Evolutionary conservation across 2,113 vertebrate genomes (phyloP).

Genomic region (Ondatra zibethicus): DNA sequence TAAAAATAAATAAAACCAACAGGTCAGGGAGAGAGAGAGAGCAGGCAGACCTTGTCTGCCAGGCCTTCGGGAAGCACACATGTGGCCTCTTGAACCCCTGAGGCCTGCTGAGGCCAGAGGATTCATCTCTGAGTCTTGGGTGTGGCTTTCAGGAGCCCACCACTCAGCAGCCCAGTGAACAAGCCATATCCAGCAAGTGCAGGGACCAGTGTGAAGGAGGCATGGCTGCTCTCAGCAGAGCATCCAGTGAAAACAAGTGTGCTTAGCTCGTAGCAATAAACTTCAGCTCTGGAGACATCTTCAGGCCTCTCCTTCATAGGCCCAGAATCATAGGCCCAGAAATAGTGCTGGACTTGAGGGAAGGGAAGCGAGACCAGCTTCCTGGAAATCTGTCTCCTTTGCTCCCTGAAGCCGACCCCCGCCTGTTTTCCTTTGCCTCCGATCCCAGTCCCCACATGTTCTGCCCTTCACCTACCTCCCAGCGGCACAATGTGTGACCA

Average conservation of each 20-base stretch:
- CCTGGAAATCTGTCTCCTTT: neutral
- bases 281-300: conserved; percentile 45
- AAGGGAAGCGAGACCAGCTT: conserved; percentile 57
- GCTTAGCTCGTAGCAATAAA: conserved; percentile 7
- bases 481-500: neutral
- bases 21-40: neutral
- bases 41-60: neutral
- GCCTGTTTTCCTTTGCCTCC: neutral
- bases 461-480: neutral
- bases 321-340: conserved; percentile 60
- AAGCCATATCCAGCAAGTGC: neutral
- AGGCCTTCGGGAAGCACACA: neutral
- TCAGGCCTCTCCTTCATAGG: conserved; percentile 37
- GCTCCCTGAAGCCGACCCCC: neutral
- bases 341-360: conserved; percentile 57
- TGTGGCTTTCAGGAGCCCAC: neutral
- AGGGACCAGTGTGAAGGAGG: neutral
- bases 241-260: neutral
- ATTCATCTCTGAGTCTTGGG: neutral
- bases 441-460: neutral
- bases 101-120: neutral
- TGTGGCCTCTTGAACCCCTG: neutral
- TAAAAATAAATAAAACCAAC: neutral
- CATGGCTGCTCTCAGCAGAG: neutral
- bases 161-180: neutral